Conservation (phyloP, 37 sponge, comb jelly and placozoan species). For the Agelas oroides region DNA sequence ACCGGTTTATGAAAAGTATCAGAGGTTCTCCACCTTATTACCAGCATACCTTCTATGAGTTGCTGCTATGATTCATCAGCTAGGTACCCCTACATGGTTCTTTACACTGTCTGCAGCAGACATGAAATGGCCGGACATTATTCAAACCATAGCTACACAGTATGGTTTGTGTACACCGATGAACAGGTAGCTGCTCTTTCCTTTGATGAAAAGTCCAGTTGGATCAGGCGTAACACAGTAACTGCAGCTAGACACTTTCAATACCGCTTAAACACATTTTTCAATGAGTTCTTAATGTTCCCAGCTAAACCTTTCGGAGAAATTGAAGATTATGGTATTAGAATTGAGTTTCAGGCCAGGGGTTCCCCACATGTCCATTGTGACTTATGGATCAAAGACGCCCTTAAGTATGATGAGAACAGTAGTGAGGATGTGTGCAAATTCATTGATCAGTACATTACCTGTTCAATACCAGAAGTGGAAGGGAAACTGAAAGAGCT, state of each 20-base stretch:
- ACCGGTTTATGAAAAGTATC: constrained; percentile 48
- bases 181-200: constrained; percentile 12
- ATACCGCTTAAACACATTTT: constrained; percentile 27
- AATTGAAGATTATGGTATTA: constrained; percentile 48
- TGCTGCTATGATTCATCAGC: constrained; percentile 49
- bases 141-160: constrained; percentile 44
- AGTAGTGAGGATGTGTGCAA: not conserved
- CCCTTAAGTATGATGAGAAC: constrained; percentile 20
- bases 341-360: constrained; percentile 54
- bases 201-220: constrained; percentile 11
- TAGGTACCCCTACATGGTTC: constrained; percentile 57
- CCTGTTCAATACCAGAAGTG: constrained; percentile 9
- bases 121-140: constrained; percentile 57
- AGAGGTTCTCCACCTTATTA: constrained; percentile 38
- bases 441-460: constrained; percentile 43
- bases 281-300: not conserved
- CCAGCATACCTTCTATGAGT: constrained; percentile 41
- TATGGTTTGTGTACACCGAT: constrained; percentile 44
- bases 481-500: constrained; percentile 11
- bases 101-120: constrained; percentile 39
- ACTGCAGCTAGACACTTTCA: constrained; percentile 53
- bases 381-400: constrained; percentile 32
- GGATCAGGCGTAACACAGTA: constrained; percentile 25
- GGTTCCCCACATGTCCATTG: constrained; percentile 55
- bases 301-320: constrained; percentile 32